Conservation (phyloP, 2,888 invertebrate genomes). For the Drymonia ruficornis region DNA sequence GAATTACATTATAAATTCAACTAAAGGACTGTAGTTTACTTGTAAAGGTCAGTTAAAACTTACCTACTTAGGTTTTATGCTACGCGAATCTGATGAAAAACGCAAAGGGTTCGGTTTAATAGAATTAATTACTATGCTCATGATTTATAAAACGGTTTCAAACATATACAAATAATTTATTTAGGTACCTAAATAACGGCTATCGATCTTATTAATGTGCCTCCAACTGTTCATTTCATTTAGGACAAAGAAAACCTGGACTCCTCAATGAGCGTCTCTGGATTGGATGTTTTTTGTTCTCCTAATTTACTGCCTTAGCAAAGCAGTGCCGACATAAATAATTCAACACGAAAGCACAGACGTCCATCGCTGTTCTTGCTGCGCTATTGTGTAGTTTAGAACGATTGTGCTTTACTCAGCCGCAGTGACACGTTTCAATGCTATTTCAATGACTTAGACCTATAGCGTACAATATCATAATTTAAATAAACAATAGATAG, state of each 20-base stretch:
- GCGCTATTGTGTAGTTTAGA: conserved; percentile 62
- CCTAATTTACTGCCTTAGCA: conserved; percentile 71
- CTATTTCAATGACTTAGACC: conserved; percentile 31
- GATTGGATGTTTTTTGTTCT: conserved; percentile 62
- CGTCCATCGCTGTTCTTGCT: conserved; percentile 68
- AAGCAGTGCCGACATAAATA: conserved; percentile 74
- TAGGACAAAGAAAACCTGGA: conserved; percentile 57
- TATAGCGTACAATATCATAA: conserved; percentile 2
- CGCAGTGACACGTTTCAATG: conserved; percentile 40
- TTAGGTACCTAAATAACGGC: conserved; percentile 42
- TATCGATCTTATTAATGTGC: conserved; percentile 44
- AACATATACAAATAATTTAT: background rate
- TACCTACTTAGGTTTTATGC: too few relatives aligned
- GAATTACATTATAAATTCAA: too few relatives aligned
- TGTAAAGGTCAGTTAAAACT: too few relatives aligned
- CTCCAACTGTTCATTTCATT: conserved; percentile 43
- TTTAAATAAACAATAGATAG: background rate
- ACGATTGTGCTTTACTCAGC: conserved; percentile 46
- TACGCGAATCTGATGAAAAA: too few relatives aligned
- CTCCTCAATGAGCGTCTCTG: conserved; percentile 58
- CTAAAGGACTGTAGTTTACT: too few relatives aligned
- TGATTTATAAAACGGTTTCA: too few relatives aligned
- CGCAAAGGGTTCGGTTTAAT: too few relatives aligned
- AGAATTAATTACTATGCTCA: too few relatives aligned
- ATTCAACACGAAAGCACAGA: conserved; percentile 68